A percentile compares a stretch with the other conserved stretches of the same genome.
Evolutionary conservation across 2,797 vertebrate genomes (phyloP).

Genomic region (Pipistrellus pygmaeus): DNA sequence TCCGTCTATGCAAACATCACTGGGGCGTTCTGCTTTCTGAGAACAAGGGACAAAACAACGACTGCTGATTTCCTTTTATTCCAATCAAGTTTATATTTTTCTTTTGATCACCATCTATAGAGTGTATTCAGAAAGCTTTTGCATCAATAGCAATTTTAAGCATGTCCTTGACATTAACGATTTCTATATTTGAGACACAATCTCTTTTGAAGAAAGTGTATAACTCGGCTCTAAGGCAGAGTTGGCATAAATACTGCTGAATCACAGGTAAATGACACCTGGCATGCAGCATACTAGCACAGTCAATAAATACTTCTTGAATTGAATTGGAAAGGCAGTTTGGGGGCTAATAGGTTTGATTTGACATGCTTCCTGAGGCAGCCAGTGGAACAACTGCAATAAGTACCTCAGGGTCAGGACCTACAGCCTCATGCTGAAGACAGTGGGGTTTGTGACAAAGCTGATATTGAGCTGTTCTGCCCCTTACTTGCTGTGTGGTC

Average conservation of each 20-base stretch:
- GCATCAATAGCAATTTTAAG: slow-evolving; percentile 38
- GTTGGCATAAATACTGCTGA: slow-evolving; percentile 36
- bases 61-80: slow-evolving; percentile 71
- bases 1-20: neutral
- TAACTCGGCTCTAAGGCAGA: slow-evolving; percentile 14
- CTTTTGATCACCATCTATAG: slow-evolving; percentile 61
- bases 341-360: slow-evolving; percentile 21
- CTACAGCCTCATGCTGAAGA: neutral
- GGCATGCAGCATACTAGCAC: neutral
- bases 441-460: neutral
- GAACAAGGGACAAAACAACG: slow-evolving; percentile 43
- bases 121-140: slow-evolving; percentile 54
- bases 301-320: neutral
- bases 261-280: slow-evolving; percentile 63
- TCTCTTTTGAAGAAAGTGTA: neutral
- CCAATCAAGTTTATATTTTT: slow-evolving; percentile 65
- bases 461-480: neutral
- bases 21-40: neutral
- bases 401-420: neutral
- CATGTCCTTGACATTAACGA: slow-evolving; percentile 62
- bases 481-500: neutral
- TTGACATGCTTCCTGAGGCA: neutral
- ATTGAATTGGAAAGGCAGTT: slow-evolving; percentile 44
- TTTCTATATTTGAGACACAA: slow-evolving; percentile 55
- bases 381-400: neutral